Base-by-base conservation (phyloP, 2,113 vertebrate species). In the Sylvia atricapilla region DNA sequence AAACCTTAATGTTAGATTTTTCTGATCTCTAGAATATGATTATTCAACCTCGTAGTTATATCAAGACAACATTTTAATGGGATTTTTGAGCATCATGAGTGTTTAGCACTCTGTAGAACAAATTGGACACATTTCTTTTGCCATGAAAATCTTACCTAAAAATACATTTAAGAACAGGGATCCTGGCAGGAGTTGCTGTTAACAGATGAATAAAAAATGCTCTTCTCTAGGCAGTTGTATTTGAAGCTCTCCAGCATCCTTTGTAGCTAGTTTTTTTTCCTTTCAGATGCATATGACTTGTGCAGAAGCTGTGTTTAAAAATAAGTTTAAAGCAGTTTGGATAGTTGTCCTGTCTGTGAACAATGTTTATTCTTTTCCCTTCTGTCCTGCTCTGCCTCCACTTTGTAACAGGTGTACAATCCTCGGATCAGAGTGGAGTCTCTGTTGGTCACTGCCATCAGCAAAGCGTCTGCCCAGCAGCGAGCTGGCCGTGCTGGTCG, bases 381-480 rank as follows among this genome's bases (percentile, higher is more conserved):
- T 75, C 37, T 78, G 85, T 67, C 44, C 33, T 78, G 11, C 62
- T 80, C 43, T 62, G 6, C 30, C 72, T 76, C 11, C 21, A 0
- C 59, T 86, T 47, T 59, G 62, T 2, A 67, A 94, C 77, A 99
- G 99, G 99, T 99, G n/a, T 99, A 99, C 95, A 99, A 99, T 92
- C 99, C 99, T 83, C 98, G 99, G 30, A 99, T 99, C 97, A 97
- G 99, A 95, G 99, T 99, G 17, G 99, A 99, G 97, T 99, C 99
- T 30, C 97, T 99, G 80, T 96, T 99, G 78, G 99, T 99, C 93
- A 99, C 99, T 5, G 99, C 99, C 1, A 99, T 99, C 95, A 99
- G 99, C 93, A 99, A 99, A 98, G 99, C 99, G 27, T 99, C 99
- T 2, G 99, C 99, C 76, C 99, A 99, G 94, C 99, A 99, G 97